Base-by-base conservation (phyloP, 1,140 invertebrate species). In the Alviniconcha marisindica region DNA sequence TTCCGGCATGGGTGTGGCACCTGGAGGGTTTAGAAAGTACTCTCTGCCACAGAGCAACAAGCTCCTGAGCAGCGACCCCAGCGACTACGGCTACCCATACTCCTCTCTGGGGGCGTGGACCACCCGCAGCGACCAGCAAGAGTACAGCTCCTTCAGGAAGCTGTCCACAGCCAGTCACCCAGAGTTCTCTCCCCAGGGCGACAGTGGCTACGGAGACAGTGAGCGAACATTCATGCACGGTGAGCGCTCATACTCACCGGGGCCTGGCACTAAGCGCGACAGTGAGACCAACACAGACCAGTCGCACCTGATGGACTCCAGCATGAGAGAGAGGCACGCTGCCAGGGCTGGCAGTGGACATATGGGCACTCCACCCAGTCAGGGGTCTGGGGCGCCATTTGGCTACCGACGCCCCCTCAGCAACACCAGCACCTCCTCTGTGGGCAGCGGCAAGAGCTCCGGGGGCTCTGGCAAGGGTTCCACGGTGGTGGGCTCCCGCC, bases 211-310 rank as follows among this genome's bases (percentile, higher is more conserved):
- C 54, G 82, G 84, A 15, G 81, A 69, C 66, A 85, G 84, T 21
- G 87, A 88, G 80, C 33, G 73, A 88, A 90, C 83, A 82, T 88
- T 24, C 54, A 69, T 44, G n/a, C 86, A 87, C n/a, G 88, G 85
- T 83, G 86, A 89, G 51, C 87, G 85, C n/a, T 76, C 85, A 66
- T 42, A 82, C 44, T 87, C 84, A 4, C 77, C 84, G 5, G 80
- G 80, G 24, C 56, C 79, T 1, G 84, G 86, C 82, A 87, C 84
- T 36, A 92, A 91, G 84, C 85, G 88, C 51, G 91, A 92, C 87
- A 90, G 88, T 38, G 91, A 92, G 86, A 92, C 90, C 44, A 92
- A 92, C 84, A 92, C 91, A 14, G 92, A 92, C 56, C 90, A 91
- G 54, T 92, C 92, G 2, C 89, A 89, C 86, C 78, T 92, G 77